phyloP scores from a whole-genome alignment of 2,113 vertebrate species.

The Neotoma lepida region DNA sequence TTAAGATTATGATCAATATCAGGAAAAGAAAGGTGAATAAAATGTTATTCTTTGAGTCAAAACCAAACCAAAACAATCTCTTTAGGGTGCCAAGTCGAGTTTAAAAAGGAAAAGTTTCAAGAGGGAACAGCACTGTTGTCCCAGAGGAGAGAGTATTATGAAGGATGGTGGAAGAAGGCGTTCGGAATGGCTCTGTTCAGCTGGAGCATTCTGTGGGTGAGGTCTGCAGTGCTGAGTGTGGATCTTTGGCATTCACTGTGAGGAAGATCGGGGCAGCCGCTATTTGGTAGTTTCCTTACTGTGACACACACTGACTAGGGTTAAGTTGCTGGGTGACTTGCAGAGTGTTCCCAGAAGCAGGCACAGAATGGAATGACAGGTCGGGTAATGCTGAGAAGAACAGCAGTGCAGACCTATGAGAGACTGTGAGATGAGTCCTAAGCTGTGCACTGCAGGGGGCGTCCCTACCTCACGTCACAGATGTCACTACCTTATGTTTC shows the following conservation, averaged over 20 bases:
- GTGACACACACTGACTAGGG: not conserved
- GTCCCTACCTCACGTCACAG: not conserved
- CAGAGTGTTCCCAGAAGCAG: not conserved
- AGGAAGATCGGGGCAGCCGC: not conserved
- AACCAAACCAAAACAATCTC: not conserved
- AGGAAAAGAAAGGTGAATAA: not conserved
- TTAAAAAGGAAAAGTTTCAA: not conserved
- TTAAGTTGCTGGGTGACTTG: not conserved
- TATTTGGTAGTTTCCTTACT: not conserved
- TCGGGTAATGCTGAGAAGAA: not conserved
- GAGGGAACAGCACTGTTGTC: not conserved
- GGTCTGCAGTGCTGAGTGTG: too few relatives aligned
- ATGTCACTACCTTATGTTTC: not conserved
- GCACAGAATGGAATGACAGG: not conserved
- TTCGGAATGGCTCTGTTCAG: not conserved
- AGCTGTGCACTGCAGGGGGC: rapidly evolving
- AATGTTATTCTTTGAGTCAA: not conserved
- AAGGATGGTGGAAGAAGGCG: not conserved
- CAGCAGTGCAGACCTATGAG: not conserved
- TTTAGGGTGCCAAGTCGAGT: not conserved
- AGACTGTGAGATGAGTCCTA: too few relatives aligned
- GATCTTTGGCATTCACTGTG: too few relatives aligned
- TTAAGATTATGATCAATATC: not conserved
- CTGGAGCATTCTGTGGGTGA: not conserved
- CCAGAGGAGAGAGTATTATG: not conserved